phyloP scores from a whole-genome alignment of 2,888 invertebrate species.

The Noctuana brunneofusca region DNA sequence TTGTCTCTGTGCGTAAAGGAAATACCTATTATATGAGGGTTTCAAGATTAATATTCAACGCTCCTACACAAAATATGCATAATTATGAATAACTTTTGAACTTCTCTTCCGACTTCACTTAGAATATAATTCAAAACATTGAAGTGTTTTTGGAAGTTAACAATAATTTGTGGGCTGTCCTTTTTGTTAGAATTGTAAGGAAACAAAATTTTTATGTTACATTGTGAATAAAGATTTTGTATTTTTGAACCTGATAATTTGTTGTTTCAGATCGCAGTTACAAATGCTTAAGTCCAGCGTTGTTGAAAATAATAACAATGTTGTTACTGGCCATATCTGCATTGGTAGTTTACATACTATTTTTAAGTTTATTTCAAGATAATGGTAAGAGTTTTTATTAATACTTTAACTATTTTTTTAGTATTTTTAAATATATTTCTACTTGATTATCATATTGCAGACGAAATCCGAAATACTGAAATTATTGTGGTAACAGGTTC shows the following conservation, averaged over 20 bases:
- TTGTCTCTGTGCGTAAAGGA: background rate
- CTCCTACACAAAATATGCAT: background rate
- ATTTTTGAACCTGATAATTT: no score
- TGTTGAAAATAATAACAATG: slow-evolving; percentile 54
- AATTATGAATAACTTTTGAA: background rate
- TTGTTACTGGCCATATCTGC: slow-evolving; percentile 52
- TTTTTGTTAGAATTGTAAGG: no score
- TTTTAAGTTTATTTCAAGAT: slow-evolving; percentile 51
- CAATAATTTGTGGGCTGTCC: no score
- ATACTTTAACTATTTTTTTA: background rate
- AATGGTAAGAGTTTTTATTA: slow-evolving; percentile 50
- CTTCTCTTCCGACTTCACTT: no score
- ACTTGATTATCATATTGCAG: slow-evolving; percentile 44
- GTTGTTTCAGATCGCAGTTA: slow-evolving; percentile 53
- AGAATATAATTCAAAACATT: no score
- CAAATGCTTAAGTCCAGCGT: slow-evolving; percentile 51
- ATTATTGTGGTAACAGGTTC: slow-evolving; percentile 59
- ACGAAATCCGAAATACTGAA: slow-evolving; percentile 52
- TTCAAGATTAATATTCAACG: no score
- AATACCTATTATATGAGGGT: no score
- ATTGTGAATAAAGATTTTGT: no score
- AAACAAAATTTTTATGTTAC: no score
- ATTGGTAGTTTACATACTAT: slow-evolving; percentile 52
- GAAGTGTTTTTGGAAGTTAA: no score
- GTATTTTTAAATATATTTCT: no score